Percentiles rank a stretch among this genome's conserved stretches.
These are phyloP conservation scores for Pterocles orientalis DNA, from an alignment of 2,113 vertebrate species.

Conservation along the genomic window DNA sequence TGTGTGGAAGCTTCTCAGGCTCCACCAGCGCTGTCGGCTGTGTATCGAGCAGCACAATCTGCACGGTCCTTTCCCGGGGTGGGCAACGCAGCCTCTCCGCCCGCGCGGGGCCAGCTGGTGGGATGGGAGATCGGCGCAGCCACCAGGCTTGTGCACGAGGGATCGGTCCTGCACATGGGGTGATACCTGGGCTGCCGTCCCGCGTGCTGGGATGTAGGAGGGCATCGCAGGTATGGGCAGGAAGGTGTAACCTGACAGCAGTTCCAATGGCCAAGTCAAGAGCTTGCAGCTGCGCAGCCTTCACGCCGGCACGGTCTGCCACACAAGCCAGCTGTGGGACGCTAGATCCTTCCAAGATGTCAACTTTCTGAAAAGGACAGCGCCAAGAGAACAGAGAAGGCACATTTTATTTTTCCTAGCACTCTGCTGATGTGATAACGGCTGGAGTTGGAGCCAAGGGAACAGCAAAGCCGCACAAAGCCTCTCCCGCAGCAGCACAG, in stretches of 20 bases:
- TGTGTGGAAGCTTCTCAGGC: neutral
- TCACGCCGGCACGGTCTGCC: accelerated
- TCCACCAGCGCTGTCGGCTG: neutral
- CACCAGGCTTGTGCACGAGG: accelerated
- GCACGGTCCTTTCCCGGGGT: neutral
- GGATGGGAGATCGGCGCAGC: neutral
- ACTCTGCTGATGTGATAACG: neutral
- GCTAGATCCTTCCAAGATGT: neutral
- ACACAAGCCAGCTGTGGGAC: neutral
- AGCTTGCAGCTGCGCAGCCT: neutral
- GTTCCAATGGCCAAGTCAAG: neutral
- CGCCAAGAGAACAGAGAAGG: accelerated
- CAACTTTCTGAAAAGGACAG: neutral
- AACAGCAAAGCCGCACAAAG: neutral
- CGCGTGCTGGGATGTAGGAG: neutral
- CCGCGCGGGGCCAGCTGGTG: neutral
- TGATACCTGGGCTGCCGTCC: neutral
- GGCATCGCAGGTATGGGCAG: accelerated
- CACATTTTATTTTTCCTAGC: accelerated
- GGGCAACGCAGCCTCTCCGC: neutral
- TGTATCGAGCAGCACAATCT: accelerated
- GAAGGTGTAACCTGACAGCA: neutral
- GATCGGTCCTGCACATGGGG: neutral
- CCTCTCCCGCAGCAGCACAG: neutral
- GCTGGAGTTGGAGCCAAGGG: neutral